Base-by-base conservation (phyloP, 2,113 vertebrate species). In the Anas platyrhynchos region DNA sequence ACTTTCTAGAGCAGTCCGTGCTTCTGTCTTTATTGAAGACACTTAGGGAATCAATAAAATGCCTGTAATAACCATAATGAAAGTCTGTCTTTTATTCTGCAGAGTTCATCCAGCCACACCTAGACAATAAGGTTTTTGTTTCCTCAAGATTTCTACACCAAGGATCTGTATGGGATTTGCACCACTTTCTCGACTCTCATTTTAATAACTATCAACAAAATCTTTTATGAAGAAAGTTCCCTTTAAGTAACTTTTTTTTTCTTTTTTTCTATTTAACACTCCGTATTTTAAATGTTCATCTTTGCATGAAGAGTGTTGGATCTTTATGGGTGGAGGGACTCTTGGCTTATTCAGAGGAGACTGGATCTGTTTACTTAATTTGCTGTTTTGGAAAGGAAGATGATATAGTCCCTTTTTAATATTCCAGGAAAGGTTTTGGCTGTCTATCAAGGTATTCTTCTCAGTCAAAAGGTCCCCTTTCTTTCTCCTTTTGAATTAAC, bases 391-490 rank as follows among this genome's bases (percentile, higher is more conserved):
- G 50, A 77, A n/a, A 61, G 3, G 4, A 72, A 71, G 77, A 16
- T 90, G 31, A 55, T 88, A 77, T 65, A 92, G 55, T 91, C 44
- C 25, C 50, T 80, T 89, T 94, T 96, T 95, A 95, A 74, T 63
- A 86, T 83, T 78, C 68, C 88, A 63, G 41, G 44, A 89, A 80
- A 91, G 36, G 48, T 91, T 85, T 78, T 91, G 63, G 74, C 76
- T 89, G 83, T 77, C 75, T 93, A 59, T 94, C 75, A 93, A 71
- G 83, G 29, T 93, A 83, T 50, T 65, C 34, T 84, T 26, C 86
- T 80, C 84, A 76, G 92, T 86, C 62, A 91, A 93, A 91, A 86
- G 66, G 46, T 77, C 21, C 79, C 13, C 16, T 25, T 86, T 88
- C 61, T 83, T 41, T 6, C 11, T 54, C 5, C 38, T 86, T 93